A percentile compares a stretch with the other conserved stretches of the same genome.
Conservation (phyloP, 2,113 vertebrate genomes). For the Aepyceros melampus region DNA sequence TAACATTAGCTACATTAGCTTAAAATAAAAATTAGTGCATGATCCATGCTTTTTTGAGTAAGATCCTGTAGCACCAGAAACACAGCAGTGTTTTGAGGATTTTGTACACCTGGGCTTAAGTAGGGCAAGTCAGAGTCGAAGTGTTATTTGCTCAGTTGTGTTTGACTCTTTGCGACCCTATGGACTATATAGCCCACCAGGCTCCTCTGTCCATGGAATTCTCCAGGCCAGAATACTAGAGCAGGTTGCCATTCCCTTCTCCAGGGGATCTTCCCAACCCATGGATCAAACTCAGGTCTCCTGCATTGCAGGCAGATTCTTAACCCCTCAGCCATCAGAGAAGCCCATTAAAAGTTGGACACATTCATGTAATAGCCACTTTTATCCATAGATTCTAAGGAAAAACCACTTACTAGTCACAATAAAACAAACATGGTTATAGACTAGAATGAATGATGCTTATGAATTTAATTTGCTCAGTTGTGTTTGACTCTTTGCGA, state of each 20-base stretch:
- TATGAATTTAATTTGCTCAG: too few species aligned
- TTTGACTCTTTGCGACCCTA: background rate
- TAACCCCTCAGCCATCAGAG: background rate
- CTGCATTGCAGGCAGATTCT: background rate
- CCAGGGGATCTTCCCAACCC: background rate
- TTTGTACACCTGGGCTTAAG: background rate
- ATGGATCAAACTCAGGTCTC: background rate
- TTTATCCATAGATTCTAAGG: background rate
- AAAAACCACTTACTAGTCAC: background rate
- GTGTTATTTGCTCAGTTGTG: background rate
- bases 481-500: background rate
- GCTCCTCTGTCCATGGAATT: background rate
- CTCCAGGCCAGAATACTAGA: background rate
- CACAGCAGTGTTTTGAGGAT: too few species aligned
- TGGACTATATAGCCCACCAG: background rate
- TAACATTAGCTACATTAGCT: background rate
- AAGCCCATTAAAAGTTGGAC: background rate
- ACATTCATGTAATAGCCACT: background rate
- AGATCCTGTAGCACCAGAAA: background rate
- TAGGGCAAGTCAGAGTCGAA: background rate
- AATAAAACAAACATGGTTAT: background rate
- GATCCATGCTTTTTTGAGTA: background rate
- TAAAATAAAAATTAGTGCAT: background rate
- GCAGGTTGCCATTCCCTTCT: background rate
- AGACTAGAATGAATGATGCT: background rate